Evolutionary conservation across 2,888 invertebrate genomes (phyloP).

Genomic region (Meteorus cinctellus): DNA sequence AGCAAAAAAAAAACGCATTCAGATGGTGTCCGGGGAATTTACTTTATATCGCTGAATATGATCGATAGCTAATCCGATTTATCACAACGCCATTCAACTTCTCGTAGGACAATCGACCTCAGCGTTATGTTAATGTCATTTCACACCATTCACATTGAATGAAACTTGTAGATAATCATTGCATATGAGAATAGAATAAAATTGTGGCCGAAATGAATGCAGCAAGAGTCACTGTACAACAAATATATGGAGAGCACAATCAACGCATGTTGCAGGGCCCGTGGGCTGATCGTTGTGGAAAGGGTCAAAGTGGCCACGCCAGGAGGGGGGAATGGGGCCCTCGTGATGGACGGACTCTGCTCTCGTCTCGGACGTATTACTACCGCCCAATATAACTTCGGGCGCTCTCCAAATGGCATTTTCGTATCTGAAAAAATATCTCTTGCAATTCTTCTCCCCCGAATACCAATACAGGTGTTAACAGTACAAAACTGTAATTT

Average conservation of each 20-base stretch:
- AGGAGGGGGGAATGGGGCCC: constrained; percentile 52
- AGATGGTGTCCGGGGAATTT: too few species aligned
- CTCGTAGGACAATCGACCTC: too few species aligned
- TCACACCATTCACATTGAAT: too few species aligned
- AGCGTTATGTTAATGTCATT: too few species aligned
- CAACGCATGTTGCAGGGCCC: constrained; percentile 29
- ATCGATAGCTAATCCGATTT: too few species aligned
- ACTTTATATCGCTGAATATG: too few species aligned
- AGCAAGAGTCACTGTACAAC: neutral
- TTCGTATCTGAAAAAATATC: constrained; percentile 49
- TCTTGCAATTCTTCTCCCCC: constrained; percentile 46
- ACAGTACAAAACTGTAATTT: neutral
- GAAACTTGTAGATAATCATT: too few species aligned
- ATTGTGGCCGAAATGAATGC: too few species aligned
- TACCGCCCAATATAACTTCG: constrained; percentile 60
- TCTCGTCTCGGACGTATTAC: constrained; percentile 55
- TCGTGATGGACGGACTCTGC: constrained; percentile 67
- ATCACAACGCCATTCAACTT: too few species aligned
- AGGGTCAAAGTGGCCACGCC: constrained; percentile 54
- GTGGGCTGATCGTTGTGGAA: constrained; percentile 50
- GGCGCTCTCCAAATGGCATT: constrained; percentile 49
- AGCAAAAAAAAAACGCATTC: too few species aligned
- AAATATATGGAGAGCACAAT: neutral
- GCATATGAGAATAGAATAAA: too few species aligned
- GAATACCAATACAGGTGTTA: constrained; percentile 44